A percentile compares a stretch with the other conserved stretches of the same genome.
These are phyloP conservation scores for Coregonus clupeaformis DNA, from an alignment of 2,113 vertebrate genomes.

Conservation along the genomic window DNA sequence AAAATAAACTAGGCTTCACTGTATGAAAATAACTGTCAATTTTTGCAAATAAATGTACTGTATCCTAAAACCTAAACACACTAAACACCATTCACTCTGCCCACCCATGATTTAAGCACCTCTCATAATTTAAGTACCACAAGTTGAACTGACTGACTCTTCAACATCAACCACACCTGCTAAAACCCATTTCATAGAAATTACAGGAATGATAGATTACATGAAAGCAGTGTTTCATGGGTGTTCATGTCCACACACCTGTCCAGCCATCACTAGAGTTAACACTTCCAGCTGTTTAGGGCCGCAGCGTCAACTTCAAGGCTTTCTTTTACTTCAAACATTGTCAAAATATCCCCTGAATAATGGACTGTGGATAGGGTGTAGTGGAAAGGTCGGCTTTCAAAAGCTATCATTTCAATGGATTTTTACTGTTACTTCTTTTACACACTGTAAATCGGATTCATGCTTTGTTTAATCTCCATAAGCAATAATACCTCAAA, in stretches of 20 bases:
- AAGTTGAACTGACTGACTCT: neutral
- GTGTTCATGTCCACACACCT: no score
- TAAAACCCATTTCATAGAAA: slow-evolving; percentile 25
- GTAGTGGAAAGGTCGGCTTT: slow-evolving; percentile 30
- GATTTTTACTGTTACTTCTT: no score
- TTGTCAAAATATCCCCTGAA: slow-evolving; percentile 34
- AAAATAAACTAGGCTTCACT: no score
- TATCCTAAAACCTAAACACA: no score
- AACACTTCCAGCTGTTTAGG: no score
- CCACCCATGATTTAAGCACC: slow-evolving; percentile 1
- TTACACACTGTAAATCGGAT: no score
- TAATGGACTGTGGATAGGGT: slow-evolving; percentile 37
- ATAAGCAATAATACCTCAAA: no score
- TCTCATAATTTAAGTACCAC: neutral
- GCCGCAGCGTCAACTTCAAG: slow-evolving; percentile 16
- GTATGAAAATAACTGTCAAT: no score
- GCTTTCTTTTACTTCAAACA: slow-evolving; percentile 9
- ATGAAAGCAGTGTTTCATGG: no score
- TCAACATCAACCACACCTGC: slow-evolving; percentile 30
- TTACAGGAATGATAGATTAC: slow-evolving; percentile 13
- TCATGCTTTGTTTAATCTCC: no score
- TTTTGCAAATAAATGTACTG: no score
- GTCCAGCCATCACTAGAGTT: no score
- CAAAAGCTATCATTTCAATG: slow-evolving; percentile 28
- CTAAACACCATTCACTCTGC: neutral